Percentiles rank a stretch among this genome's conserved stretches.
phyloP scores from a whole-genome alignment of 2,797 vertebrate genomes.

The Mus caroli region DNA sequence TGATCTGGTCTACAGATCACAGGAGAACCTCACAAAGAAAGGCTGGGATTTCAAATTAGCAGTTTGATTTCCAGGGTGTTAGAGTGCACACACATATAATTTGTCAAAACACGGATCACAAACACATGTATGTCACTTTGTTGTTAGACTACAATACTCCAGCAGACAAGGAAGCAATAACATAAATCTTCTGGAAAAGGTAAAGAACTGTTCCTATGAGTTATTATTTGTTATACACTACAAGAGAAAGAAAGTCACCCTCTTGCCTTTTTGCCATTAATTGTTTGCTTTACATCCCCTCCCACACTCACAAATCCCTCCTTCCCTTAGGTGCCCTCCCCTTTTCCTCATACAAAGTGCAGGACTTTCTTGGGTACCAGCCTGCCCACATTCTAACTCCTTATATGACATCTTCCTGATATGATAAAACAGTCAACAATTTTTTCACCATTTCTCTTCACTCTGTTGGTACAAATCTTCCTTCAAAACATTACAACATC shows the following conservation, averaged over 20 bases:
- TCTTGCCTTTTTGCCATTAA: not conserved
- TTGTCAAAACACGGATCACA: not conserved
- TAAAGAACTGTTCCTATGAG: not conserved
- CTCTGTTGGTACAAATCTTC: not conserved
- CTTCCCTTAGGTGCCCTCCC: not conserved
- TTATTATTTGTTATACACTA: not conserved
- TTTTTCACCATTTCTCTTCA: not conserved
- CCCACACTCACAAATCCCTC: not conserved
- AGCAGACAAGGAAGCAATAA: not conserved
- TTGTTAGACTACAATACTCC: not conserved
- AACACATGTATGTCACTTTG: fast-evolving
- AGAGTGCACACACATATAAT: not conserved
- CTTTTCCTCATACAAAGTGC: not conserved
- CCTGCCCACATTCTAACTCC: not conserved
- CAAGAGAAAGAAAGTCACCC: not conserved
- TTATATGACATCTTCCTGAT: not conserved
- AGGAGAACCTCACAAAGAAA: not conserved
- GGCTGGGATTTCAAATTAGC: not conserved
- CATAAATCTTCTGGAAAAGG: not conserved
- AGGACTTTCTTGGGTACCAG: not conserved
- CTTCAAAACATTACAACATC: not conserved
- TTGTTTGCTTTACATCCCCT: not conserved
- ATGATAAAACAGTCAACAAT: not conserved
- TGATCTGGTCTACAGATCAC: not conserved
- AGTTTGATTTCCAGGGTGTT: not conserved